Conservation (phyloP, 2,797 vertebrate species). For the Poecilia picta region DNA sequence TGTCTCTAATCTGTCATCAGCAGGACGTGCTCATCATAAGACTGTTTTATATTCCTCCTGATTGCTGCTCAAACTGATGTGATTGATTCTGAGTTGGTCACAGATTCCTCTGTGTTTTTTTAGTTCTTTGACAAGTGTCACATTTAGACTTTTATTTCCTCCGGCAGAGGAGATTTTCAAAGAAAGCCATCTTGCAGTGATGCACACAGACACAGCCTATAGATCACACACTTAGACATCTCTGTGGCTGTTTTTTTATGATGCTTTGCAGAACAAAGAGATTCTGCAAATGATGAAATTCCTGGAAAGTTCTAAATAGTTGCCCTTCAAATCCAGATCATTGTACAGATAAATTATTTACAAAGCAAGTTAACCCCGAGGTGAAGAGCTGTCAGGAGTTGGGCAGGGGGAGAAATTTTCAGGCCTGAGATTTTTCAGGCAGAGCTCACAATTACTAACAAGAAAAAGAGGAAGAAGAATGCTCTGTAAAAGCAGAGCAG, state of each 20-base stretch:
- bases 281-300: background rate
- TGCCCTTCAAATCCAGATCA: background rate
- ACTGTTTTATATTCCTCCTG: background rate
- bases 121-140: background rate
- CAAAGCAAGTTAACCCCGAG: background rate
- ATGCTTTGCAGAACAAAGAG: background rate
- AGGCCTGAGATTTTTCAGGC: background rate
- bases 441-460: background rate
- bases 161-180: background rate
- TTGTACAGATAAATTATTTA: conserved; percentile 10
- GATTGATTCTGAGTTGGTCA: background rate
- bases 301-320: background rate
- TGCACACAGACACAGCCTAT: background rate
- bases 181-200: background rate
- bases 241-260: background rate
- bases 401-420: background rate
- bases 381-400: conserved; percentile 7
- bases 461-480: background rate
- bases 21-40: background rate
- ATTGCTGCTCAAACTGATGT: background rate
- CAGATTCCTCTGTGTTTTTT: background rate
- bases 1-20: background rate
- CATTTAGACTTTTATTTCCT: background rate
- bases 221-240: background rate
- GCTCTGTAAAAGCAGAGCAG: background rate